phyloP scores from a whole-genome alignment of 2,888 invertebrate genomes.

The Latrodectus elegans region DNA sequence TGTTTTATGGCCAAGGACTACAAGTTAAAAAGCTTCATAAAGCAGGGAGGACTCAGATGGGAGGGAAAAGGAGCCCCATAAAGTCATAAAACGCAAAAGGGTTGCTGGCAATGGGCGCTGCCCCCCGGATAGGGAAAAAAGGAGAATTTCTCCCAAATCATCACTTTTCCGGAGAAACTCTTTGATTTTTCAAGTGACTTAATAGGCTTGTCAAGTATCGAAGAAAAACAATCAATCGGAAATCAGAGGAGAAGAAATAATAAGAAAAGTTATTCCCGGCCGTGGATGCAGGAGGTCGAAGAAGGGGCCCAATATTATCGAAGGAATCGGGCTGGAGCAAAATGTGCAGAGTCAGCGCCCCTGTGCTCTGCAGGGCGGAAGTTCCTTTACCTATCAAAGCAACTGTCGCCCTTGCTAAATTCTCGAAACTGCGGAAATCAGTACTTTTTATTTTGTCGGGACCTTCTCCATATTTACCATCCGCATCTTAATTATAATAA shows the following conservation, averaged over 20 bases:
- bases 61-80: not conserved
- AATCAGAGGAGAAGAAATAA: constrained; percentile 37
- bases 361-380: constrained; percentile 41
- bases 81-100: not conserved
- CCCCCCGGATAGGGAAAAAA: not conserved
- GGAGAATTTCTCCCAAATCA: constrained; percentile 18
- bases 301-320: constrained; percentile 20
- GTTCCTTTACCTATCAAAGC: constrained; percentile 44
- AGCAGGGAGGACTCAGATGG: not conserved
- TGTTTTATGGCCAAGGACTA: not conserved
- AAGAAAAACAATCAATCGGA: constrained; percentile 56
- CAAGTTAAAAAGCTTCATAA: constrained; percentile 12
- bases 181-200: constrained; percentile 40
- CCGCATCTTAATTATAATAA: not conserved
- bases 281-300: not conserved
- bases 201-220: constrained; percentile 59
- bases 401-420: constrained; percentile 31
- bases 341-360: constrained; percentile 51
- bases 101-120: not conserved
- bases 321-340: constrained; percentile 12
- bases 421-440: constrained; percentile 58
- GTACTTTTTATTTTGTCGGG: constrained; percentile 16
- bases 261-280: not conserved
- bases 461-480: constrained; percentile 23
- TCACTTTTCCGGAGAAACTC: constrained; percentile 9